Evolutionary conservation across 2,888 invertebrate genomes (phyloP).

Genomic region (Sminthurides aquaticus): DNA sequence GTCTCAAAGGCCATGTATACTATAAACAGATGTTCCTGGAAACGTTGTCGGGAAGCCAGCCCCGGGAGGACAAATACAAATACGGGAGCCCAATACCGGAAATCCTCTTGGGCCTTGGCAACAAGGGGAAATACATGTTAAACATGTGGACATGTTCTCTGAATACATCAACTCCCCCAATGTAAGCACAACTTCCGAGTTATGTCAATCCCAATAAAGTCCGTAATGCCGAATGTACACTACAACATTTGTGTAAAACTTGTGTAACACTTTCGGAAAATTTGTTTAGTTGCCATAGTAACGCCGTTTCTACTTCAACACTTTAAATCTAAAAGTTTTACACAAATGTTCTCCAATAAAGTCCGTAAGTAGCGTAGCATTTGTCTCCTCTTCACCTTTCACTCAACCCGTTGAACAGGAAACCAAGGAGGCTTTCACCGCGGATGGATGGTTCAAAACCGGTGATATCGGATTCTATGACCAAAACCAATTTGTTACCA

Average conservation of each 20-base stretch:
- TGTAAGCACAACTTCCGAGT: slow-evolving; percentile 24
- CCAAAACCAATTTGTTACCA: slow-evolving; percentile 31
- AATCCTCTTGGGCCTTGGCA: slow-evolving; percentile 45
- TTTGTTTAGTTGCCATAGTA: too few species aligned
- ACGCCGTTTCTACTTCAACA: too few species aligned
- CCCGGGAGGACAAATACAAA: slow-evolving; percentile 45
- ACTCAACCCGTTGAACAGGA: too few species aligned
- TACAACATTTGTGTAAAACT: too few species aligned
- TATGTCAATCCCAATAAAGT: too few species aligned
- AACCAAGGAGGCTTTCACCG: slow-evolving; percentile 29
- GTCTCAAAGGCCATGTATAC: background rate
- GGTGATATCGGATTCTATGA: slow-evolving; percentile 40
- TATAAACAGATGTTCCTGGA: slow-evolving; percentile 3
- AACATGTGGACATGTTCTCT: slow-evolving; percentile 37
- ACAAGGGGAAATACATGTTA: slow-evolving; percentile 50
- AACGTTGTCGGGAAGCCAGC: background rate
- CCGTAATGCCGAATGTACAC: too few species aligned
- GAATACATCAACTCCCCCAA: slow-evolving; percentile 31
- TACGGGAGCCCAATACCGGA: slow-evolving; percentile 41
- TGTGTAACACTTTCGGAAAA: too few species aligned
- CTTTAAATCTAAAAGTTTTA: too few species aligned
- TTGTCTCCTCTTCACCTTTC: too few species aligned
- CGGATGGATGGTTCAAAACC: slow-evolving; percentile 35
- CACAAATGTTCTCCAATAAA: too few species aligned
- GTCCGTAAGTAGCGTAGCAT: too few species aligned